These are phyloP conservation scores for Steinernema carpocapsae DNA, from an alignment of 2,888 invertebrate species.

Conservation along the genomic window DNA sequence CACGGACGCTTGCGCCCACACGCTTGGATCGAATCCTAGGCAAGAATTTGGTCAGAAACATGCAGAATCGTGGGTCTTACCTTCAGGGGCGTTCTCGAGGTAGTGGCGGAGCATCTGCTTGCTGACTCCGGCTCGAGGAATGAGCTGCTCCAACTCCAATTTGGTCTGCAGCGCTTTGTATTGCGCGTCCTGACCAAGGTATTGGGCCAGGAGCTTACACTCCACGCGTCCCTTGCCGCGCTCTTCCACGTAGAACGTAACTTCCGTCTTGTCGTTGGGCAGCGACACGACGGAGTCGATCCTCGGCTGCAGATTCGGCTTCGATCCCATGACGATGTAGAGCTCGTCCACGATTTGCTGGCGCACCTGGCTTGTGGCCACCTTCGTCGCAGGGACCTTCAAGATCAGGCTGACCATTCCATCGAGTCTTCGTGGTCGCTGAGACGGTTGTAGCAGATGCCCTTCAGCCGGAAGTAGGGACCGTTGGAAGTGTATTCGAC, in stretches of 20 bases:
- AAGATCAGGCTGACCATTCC: slow-evolving; percentile 86
- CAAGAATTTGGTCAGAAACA: slow-evolving; percentile 4
- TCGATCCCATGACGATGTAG: slow-evolving; percentile 61
- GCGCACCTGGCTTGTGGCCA: slow-evolving; percentile 72
- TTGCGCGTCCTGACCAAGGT: slow-evolving; percentile 76
- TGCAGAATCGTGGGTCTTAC: slow-evolving; percentile 45
- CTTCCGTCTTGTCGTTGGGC: slow-evolving; percentile 73
- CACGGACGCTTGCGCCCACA: slow-evolving; percentile 93
- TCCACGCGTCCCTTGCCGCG: slow-evolving; percentile 73
- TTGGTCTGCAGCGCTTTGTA: slow-evolving; percentile 77
- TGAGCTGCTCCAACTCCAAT: slow-evolving; percentile 78
- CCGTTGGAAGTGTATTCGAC: slow-evolving; percentile 72
- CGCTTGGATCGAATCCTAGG: slow-evolving; percentile 74
- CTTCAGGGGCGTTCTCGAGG: slow-evolving; percentile 82
- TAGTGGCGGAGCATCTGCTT: slow-evolving; percentile 77
- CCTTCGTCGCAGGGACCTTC: slow-evolving; percentile 79
- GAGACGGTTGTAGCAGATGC: slow-evolving; percentile 55
- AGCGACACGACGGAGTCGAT: slow-evolving; percentile 79
- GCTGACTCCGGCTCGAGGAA: slow-evolving; percentile 80
- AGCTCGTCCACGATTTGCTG: slow-evolving; percentile 74
- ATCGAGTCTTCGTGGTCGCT: slow-evolving; percentile 81
- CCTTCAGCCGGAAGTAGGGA: slow-evolving; percentile 88
- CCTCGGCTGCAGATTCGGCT: slow-evolving; percentile 48
- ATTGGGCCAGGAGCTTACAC: slow-evolving; percentile 69
- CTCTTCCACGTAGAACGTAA: slow-evolving; percentile 79